Evolutionary conservation across 2,888 invertebrate genomes (phyloP), one percentile per base, ranked within the genome.

Genomic region (Hetaerina titia): DNA sequence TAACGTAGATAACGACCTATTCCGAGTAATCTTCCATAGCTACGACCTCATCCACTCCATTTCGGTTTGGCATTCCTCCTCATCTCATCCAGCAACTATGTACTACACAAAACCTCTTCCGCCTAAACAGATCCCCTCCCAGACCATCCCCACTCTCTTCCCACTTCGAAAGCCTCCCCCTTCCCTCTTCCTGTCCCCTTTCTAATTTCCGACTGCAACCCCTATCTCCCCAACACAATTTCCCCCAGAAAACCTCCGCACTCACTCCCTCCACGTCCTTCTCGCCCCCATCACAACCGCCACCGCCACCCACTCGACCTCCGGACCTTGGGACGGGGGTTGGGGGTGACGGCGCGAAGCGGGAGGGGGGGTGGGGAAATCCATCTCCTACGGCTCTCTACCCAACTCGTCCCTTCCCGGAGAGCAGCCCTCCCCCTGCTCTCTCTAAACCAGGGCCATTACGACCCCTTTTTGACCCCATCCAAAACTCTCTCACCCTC

Each of bases 121-220:
- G 31, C 25, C 81, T 31, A 25, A 25, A 60, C 60, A 60, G 60
- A 25, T 13, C 60, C 60, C 19, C 45, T 45, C n/a, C n/a, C 89
- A 31, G 81, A 31, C 31, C 81, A 13, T 81, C 81, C 31, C 81
- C 6, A 15, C 60, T 31, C 89, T n/a, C 89, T 45, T 5, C 13
- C 58, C 22, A 19, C 57, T 22, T 89, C 58, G 31, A 89, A 89
- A 22, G 8, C 17, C 58, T 22, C 22, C 89, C 31, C 89, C 89
- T 9, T 22, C 89, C 89, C 89, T 58, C 58, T 57, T 89, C 89
- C 89, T n/a, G 57, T 58, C 89, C 31, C 57, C 89, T n/a, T 89
- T 89, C 89, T 89, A 57, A 89, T 89, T 89, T 89, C 89, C 89
- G 89, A 89, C 89, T 89, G 57, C 57, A 89, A 56, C 89, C 89